phyloP scores from a whole-genome alignment of 2,888 invertebrate genomes.

The Catocala nupta region DNA sequence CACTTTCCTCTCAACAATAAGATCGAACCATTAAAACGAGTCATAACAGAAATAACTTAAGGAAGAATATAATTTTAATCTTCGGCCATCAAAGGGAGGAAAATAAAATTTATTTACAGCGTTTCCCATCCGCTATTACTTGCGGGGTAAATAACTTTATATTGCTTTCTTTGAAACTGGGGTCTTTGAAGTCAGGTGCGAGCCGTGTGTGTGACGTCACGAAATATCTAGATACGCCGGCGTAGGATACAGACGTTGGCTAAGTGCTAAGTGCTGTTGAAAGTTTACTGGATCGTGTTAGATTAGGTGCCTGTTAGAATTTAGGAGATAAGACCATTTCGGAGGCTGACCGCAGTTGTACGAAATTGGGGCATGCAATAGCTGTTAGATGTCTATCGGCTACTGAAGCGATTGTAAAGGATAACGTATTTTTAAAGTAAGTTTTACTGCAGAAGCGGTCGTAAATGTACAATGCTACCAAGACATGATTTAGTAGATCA shows the following conservation, averaged over 20 bases:
- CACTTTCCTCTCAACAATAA: slow-evolving; percentile 4
- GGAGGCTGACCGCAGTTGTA: background rate
- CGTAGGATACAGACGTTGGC: slow-evolving; percentile 11
- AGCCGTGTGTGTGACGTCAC: slow-evolving; percentile 10
- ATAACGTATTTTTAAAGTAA: no score
- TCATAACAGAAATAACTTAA: slow-evolving; percentile 20
- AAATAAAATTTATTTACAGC: slow-evolving; percentile 40
- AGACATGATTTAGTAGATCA: no score
- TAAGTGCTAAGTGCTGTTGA: slow-evolving; percentile 19
- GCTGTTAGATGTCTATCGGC: background rate
- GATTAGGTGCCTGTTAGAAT: slow-evolving; percentile 6
- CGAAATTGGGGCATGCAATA: background rate
- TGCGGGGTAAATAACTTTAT: slow-evolving; percentile 42
- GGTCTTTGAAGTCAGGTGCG: slow-evolving; percentile 20
- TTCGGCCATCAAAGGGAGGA: slow-evolving; percentile 35
- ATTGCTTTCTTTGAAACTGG: slow-evolving; percentile 33
- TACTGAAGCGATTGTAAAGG: background rate
- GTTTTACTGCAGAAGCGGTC: no score
- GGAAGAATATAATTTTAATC: slow-evolving; percentile 42
- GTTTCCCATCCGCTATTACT: slow-evolving; percentile 31
- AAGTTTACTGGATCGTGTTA: slow-evolving; percentile 8
- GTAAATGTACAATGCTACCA: no score
- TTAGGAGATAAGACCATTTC: background rate
- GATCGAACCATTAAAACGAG: slow-evolving; percentile 11
- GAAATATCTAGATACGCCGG: background rate